Conservation (phyloP, 2,888 invertebrate genomes). For the Parelbella ahira region DNA sequence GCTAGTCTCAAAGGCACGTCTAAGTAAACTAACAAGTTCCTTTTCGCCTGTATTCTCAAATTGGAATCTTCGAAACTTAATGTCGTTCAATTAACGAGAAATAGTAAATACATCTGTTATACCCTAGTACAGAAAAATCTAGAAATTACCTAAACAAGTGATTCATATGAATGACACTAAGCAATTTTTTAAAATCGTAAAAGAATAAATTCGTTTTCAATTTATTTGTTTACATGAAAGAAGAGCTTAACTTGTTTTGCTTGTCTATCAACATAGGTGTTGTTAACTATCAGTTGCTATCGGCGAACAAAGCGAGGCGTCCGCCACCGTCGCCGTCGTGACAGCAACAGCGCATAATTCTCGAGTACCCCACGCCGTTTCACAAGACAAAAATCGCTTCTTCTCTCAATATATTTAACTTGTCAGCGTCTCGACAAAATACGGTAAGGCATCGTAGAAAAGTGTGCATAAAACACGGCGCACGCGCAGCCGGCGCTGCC, state of each 20-base stretch:
- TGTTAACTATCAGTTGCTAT: too few species aligned
- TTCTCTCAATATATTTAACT: conserved; percentile 65
- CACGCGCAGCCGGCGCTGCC: too few species aligned
- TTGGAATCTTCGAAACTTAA: conserved; percentile 9
- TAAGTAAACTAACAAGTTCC: conserved; percentile 20
- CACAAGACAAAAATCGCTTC: conserved; percentile 75
- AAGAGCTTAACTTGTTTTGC: too few species aligned
- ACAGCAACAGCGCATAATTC: conserved; percentile 19
- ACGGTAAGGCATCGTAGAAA: conserved; percentile 64
- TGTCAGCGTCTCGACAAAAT: conserved; percentile 64
- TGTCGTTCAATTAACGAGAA: conserved; percentile 10
- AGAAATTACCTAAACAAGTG: too few species aligned
- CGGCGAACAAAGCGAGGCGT: conserved; percentile 13
- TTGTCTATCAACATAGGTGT: too few species aligned
- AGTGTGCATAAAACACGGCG: conserved; percentile 67
- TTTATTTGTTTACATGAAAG: too few species aligned
- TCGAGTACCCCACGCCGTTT: conserved; percentile 67
- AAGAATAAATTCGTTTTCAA: too few species aligned
- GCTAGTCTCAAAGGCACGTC: conserved; percentile 17
- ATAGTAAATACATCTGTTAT: too few species aligned
- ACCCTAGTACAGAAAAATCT: too few species aligned
- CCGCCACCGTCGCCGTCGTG: conserved; percentile 12
- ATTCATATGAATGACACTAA: too few species aligned
- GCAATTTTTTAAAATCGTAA: too few species aligned
- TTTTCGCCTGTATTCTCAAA: conserved; percentile 15